A percentile compares a stretch with the other conserved stretches of the same genome.
These are phyloP conservation scores for Orthosia cruda DNA, from an alignment of 2,888 invertebrate species.

Conservation along the genomic window DNA sequence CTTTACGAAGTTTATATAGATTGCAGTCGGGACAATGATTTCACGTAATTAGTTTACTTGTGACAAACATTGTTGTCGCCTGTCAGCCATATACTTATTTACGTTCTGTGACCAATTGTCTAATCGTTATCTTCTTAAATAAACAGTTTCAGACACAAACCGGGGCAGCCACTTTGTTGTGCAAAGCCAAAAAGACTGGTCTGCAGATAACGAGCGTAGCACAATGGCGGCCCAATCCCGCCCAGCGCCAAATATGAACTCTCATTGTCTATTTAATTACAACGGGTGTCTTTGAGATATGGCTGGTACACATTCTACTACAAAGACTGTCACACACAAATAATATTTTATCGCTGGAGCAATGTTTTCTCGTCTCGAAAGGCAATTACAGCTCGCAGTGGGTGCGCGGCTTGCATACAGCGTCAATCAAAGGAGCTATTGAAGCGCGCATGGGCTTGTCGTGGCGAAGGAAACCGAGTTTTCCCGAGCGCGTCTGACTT, in stretches of 20 bases:
- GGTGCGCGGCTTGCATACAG: slow-evolving; percentile 56
- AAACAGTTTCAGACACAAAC: slow-evolving; percentile 76
- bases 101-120: slow-evolving; percentile 47
- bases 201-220: slow-evolving; percentile 86
- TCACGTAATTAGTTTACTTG: slow-evolving; percentile 11
- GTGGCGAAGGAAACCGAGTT: slow-evolving; percentile 6
- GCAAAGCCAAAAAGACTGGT: slow-evolving; percentile 87
- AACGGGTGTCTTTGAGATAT: slow-evolving; percentile 88
- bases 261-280: slow-evolving; percentile 91
- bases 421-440: slow-evolving; percentile 72
- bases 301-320: slow-evolving; percentile 83
- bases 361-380: slow-evolving; percentile 80
- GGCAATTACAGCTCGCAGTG: slow-evolving; percentile 76
- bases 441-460: slow-evolving; percentile 44
- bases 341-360: slow-evolving; percentile 85
- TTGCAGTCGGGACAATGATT: background rate
- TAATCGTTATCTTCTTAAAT: slow-evolving; percentile 69
- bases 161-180: slow-evolving; percentile 81
- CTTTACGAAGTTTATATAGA: background rate
- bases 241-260: slow-evolving; percentile 88
- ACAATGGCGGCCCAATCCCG: slow-evolving; percentile 82
- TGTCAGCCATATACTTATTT: slow-evolving; percentile 16
- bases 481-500: slow-evolving; percentile 2
- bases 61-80: slow-evolving; percentile 5
- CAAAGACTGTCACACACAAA: slow-evolving; percentile 89